Percentiles rank a stretch among this genome's conserved stretches.
Conservation (phyloP, 2,888 invertebrate genomes). For the Gandaritis pyraliata region DNA sequence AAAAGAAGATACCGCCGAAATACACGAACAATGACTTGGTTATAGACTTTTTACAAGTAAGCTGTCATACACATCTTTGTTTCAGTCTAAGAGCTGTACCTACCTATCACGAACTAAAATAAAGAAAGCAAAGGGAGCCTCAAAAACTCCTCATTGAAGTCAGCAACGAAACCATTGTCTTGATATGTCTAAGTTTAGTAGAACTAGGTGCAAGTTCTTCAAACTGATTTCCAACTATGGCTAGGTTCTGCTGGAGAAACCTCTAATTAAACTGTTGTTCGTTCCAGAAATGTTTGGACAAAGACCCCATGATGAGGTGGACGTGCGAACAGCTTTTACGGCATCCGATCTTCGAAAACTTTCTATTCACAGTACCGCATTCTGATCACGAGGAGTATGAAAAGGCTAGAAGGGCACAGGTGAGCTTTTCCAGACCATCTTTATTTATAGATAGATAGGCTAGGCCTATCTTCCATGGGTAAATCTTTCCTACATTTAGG, state of each 20-base stretch:
- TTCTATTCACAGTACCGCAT: conserved; percentile 91
- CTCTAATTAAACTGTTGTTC: background rate
- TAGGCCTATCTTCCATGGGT: no score
- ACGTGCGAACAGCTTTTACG: conserved; percentile 95
- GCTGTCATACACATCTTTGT: conserved; percentile 9
- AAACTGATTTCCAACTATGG: no score
- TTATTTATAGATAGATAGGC: no score
- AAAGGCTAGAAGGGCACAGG: conserved; percentile 72
- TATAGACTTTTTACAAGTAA: conserved; percentile 93
- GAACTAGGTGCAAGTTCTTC: no score
- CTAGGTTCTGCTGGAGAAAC: no score
- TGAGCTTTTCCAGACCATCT: conserved; percentile 38
- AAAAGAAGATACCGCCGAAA: conserved; percentile 92
- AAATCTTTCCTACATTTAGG: no score
- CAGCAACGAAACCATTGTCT: no score
- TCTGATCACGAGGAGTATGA: conserved; percentile 86
- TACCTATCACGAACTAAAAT: no score
- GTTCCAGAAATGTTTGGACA: conserved; percentile 95
- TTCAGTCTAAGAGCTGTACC: no score
- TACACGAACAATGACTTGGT: conserved; percentile 86
- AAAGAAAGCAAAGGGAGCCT: no score
- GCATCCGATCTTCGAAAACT: conserved; percentile 96
- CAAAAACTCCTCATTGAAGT: no score
- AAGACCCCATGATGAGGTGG: conserved; percentile 96
- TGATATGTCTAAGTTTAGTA: no score